A percentile compares a stretch with the other conserved stretches of the same genome.
These are phyloP conservation scores for Baronia brevicornis DNA, from an alignment of 2,888 invertebrate genomes.

Conservation along the genomic window DNA sequence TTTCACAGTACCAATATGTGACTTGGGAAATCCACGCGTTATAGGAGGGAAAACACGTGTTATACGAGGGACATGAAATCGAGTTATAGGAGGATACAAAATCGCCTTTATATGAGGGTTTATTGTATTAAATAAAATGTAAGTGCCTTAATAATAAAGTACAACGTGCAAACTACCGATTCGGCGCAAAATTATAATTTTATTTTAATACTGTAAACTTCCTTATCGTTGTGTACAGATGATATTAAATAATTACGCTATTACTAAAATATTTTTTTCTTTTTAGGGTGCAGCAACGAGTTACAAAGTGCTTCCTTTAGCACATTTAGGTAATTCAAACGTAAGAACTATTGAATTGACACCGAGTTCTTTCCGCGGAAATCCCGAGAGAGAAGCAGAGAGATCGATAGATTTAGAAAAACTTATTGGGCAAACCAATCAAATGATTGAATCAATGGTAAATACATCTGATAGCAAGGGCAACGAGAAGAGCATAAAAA, in stretches of 20 bases:
- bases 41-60: no score
- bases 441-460: conserved; percentile 26
- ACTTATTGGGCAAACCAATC: conserved; percentile 42
- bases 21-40: no score
- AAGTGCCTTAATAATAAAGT: no score
- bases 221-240: no score
- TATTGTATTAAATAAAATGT: no score
- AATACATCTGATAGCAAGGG: conserved; percentile 5
- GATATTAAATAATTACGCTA: not conserved
- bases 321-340: conserved; percentile 42
- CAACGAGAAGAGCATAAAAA: conserved; percentile 3
- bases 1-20: no score
- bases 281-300: conserved; percentile 51
- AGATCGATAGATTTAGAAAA: conserved; percentile 57
- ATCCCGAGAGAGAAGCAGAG: conserved; percentile 56
- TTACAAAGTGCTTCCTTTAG: conserved; percentile 50
- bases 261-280: conserved; percentile 3
- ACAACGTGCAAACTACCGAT: no score
- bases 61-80: no score
- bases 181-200: no score
- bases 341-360: conserved; percentile 31
- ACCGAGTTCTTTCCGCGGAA: conserved; percentile 28
- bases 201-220: no score
- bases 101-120: no score
- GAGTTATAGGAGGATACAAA: no score